Base-by-base conservation (phyloP, 2,888 invertebrate species). In the Alitta virens region DNA sequence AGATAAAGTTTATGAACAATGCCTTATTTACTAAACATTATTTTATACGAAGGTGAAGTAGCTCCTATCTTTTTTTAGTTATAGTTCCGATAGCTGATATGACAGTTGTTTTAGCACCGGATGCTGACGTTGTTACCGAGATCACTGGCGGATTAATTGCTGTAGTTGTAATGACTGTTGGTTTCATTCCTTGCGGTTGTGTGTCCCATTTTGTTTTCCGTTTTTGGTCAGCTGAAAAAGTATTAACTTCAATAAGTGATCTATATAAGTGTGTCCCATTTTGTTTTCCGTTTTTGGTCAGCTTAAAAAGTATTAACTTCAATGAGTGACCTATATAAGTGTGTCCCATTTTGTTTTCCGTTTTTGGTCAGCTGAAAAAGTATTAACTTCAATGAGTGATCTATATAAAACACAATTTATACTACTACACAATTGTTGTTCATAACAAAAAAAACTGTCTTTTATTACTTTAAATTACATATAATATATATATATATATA, bases 41-140 rank as follows among this genome's bases (percentile, higher is more conserved):
- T n/a, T n/a, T n/a, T n/a, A n/a, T n/a, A n/a, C n/a, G n/a, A n/a
- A n/a, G n/a, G n/a, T n/a, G n/a, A n/a, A n/a, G n/a, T n/a, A n/a
- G n/a, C n/a, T n/a, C n/a, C 33, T 33, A 46, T 46, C 21, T 46
- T 50, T 63, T 63, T 51, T 93, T 94, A 9, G 91, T 91, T 70
- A 95, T 85, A 18, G 92, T 91, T 27, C 94, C 94, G 83, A 94
- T 93, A 25, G 94, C 94, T 24, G 93, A 92, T 74, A 95, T 94
- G 49, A 94, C 90, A 0, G 94, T 94, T 18, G 92, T 89, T 80
- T 94, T 94, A 2, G 93, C 93, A 43, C 93, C 94, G 0, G 94
- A 91, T 0, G 90, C 90, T 53, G 89, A 72, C 14, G 73, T 64
- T 5, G 79, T 90, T 14, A 89, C 88, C 0, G 92, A 85, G 12